phyloP scores from a whole-genome alignment of 1,140 invertebrate genomes.

The Drosophila insularis region DNA sequence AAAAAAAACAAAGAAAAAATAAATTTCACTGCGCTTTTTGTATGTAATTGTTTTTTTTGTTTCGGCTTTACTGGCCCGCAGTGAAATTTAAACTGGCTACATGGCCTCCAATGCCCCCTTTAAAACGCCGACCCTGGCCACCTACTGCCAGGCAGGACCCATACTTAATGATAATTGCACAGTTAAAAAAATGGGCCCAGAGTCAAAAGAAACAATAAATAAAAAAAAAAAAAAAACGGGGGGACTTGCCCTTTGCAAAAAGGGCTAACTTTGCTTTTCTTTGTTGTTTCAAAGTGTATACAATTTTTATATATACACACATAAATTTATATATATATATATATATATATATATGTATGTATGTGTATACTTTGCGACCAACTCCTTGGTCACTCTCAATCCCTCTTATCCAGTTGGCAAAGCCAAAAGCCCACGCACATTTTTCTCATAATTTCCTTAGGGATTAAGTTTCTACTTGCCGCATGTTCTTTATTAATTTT shows the following conservation, averaged over 20 bases:
- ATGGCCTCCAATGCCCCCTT: not conserved
- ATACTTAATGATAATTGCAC: conserved; percentile 76
- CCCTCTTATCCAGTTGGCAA: conserved; percentile 16
- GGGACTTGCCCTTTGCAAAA: conserved; percentile 39
- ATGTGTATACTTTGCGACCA: conserved; percentile 44
- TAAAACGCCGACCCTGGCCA: conserved; percentile 27
- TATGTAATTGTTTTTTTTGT: not conserved
- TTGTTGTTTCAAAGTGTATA: conserved; percentile 14
- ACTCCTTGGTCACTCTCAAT: conserved; percentile 28
- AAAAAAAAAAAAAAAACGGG: conserved; percentile 24
- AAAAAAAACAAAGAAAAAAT: not conserved
- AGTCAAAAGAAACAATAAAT: conserved; percentile 37
- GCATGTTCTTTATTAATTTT: conserved; percentile 71
- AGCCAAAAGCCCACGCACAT: conserved; percentile 65
- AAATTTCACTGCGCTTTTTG: not conserved
- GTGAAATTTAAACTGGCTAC: not conserved
- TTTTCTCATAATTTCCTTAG: conserved; percentile 79
- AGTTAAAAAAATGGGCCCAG: conserved; percentile 23
- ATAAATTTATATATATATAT: conserved; percentile 1
- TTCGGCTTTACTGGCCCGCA: not conserved
- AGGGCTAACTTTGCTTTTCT: conserved; percentile 49
- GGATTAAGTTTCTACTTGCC: conserved; percentile 78
- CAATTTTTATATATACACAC: conserved; percentile 1
- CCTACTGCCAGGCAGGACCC: conserved; percentile 7
- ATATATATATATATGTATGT: not conserved